These are phyloP conservation scores for Carpatolechia fugitivella DNA, from an alignment of 2,888 invertebrate genomes.

Conservation along the genomic window DNA sequence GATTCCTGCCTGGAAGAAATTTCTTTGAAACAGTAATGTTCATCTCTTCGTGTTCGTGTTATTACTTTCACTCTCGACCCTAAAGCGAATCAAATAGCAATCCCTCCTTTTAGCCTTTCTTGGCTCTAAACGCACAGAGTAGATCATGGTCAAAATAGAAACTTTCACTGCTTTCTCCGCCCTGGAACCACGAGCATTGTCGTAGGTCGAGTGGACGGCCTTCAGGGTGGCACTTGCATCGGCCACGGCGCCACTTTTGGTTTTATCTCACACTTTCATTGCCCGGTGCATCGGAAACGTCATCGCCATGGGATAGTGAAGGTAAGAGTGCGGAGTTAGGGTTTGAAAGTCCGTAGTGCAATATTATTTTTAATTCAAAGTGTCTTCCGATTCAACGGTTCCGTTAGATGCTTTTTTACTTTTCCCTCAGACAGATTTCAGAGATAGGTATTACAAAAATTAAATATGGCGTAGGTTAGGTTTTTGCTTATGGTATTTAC, in stretches of 20 bases:
- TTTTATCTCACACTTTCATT: constrained; percentile 72
- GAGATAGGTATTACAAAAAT: no score
- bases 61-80: no score
- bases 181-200: constrained; percentile 58
- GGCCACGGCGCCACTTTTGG: constrained; percentile 49
- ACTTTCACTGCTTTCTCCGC: constrained; percentile 73
- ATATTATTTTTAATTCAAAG: neutral
- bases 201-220: constrained; percentile 63
- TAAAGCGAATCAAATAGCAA: neutral
- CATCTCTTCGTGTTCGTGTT: no score
- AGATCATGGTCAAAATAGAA: constrained; percentile 31
- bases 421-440: no score
- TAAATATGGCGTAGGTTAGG: no score
- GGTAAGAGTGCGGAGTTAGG: constrained; percentile 36
- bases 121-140: constrained; percentile 39
- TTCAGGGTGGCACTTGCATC: constrained; percentile 44
- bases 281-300: constrained; percentile 49
- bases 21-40: no score
- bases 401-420: no score
- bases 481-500: no score
- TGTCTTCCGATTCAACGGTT: neutral
- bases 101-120: constrained; percentile 47
- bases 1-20: no score
- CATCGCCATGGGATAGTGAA: constrained; percentile 48
- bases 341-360: neutral